Conservation (phyloP, 2,797 vertebrate species). For the Nannoperca australis region DNA sequence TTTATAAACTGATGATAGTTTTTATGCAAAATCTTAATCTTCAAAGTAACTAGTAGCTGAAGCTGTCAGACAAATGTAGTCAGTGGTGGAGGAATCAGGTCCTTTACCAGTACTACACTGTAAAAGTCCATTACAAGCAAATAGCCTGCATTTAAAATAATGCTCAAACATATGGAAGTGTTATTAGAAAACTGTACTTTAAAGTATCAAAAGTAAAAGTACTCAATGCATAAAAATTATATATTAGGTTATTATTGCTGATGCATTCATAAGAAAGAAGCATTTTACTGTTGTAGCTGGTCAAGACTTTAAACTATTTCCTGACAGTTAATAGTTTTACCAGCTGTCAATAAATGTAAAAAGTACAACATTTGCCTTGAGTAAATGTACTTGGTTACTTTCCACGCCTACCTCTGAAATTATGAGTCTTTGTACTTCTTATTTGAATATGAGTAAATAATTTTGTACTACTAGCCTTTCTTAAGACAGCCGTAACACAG, state of each 20-base stretch:
- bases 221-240: not conserved
- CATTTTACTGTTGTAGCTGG: not conserved
- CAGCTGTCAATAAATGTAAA: not conserved
- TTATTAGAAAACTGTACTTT: not conserved
- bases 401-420: not conserved
- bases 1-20: not conserved
- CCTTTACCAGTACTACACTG: not conserved
- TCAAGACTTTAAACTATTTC: not conserved
- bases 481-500: conserved; percentile 6
- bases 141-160: not conserved
- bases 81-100: not conserved
- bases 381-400: not conserved
- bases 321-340: not conserved
- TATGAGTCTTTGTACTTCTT: not conserved
- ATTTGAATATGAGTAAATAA: not conserved
- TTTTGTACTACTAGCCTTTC: not conserved
- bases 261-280: not conserved
- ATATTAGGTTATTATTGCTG: not conserved
- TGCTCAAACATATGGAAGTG: not conserved
- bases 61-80: not conserved
- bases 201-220: not conserved
- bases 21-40: conserved; percentile 3
- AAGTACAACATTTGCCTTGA: not conserved
- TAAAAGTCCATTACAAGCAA: not conserved
- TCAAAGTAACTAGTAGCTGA: not conserved